Conservation (phyloP, 2,888 invertebrate species). For the Micoletzkya japonica region DNA sequence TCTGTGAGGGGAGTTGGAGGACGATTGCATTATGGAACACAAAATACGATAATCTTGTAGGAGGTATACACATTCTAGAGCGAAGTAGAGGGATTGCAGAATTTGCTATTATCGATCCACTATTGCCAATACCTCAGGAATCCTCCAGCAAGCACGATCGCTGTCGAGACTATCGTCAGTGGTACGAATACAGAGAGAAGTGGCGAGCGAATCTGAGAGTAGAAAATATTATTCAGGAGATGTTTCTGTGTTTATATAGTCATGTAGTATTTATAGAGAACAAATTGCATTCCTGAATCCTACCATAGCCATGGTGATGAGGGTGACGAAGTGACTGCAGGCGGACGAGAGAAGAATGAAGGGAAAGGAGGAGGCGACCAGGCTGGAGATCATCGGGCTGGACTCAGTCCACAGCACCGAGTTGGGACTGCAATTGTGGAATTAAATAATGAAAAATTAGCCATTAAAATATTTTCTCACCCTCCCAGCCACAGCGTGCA, state of each 20-base stretch:
- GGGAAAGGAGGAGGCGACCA: neutral
- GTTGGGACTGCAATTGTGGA: neutral
- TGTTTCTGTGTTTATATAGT: neutral
- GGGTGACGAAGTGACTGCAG: neutral
- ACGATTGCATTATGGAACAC: neutral
- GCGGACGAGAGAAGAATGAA: neutral
- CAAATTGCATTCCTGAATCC: neutral
- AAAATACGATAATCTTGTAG: too few relatives aligned
- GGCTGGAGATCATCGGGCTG: neutral
- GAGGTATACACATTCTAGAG: too few relatives aligned
- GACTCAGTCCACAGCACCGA: conserved; percentile 7
- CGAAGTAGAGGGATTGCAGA: too few relatives aligned
- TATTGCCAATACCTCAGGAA: conserved; percentile 9
- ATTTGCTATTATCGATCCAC: neutral
- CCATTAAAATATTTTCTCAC: neutral
- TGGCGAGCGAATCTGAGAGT: conserved; percentile 8
- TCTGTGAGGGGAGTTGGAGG: neutral
- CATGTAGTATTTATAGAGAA: too few relatives aligned
- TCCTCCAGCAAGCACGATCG: conserved; percentile 17
- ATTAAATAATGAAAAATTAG: neutral
- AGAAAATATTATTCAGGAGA: neutral
- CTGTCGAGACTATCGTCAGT: neutral
- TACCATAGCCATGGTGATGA: conserved; percentile 3
- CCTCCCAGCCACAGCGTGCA: conserved; percentile 7
- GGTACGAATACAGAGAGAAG: neutral